These are phyloP conservation scores for Ciconia stormi DNA, from an alignment of 2,113 vertebrate species.

Conservation along the genomic window DNA sequence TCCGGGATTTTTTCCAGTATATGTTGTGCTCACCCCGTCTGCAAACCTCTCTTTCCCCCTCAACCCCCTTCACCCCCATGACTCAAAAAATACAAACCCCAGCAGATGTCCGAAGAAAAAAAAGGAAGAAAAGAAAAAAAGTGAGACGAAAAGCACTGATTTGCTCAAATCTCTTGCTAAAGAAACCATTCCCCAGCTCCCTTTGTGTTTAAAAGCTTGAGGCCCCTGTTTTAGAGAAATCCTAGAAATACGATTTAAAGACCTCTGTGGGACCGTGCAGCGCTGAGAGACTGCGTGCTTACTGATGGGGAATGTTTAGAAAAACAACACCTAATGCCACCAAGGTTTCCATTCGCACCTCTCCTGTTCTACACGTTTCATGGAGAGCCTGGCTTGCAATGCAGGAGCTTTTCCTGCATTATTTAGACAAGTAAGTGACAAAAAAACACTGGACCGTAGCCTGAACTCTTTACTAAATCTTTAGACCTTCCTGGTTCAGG, in stretches of 20 bases:
- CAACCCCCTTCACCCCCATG: not conserved
- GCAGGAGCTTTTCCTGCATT: conserved; percentile 34
- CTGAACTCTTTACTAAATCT: not conserved
- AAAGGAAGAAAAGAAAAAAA: not conserved
- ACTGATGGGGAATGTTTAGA: conserved; percentile 64
- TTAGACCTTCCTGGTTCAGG: not conserved
- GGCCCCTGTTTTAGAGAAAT: conserved; percentile 46
- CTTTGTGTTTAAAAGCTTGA: conserved; percentile 60
- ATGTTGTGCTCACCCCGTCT: conserved; percentile 40
- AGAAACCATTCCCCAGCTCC: conserved; percentile 11
- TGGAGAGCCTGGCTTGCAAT: not conserved
- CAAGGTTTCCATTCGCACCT: conserved; percentile 58
- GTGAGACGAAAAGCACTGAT: not conserved
- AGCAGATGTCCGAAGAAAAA: conserved; percentile 11
- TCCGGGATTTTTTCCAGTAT: conserved; percentile 49
- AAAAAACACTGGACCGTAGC: not conserved
- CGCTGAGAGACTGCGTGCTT: conserved; percentile 3
- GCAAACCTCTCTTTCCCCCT: not conserved
- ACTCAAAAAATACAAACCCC: conserved; percentile 17
- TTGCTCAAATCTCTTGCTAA: conserved; percentile 31
- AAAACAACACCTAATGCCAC: conserved; percentile 64
- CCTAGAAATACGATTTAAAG: conserved; percentile 63
- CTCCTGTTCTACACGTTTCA: not conserved
- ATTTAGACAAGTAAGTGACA: conserved; percentile 52
- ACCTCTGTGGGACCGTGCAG: not conserved